Evolutionary conservation across 2,113 vertebrate genomes (phyloP).

Genomic region (Hippocampus guttulatus): DNA sequence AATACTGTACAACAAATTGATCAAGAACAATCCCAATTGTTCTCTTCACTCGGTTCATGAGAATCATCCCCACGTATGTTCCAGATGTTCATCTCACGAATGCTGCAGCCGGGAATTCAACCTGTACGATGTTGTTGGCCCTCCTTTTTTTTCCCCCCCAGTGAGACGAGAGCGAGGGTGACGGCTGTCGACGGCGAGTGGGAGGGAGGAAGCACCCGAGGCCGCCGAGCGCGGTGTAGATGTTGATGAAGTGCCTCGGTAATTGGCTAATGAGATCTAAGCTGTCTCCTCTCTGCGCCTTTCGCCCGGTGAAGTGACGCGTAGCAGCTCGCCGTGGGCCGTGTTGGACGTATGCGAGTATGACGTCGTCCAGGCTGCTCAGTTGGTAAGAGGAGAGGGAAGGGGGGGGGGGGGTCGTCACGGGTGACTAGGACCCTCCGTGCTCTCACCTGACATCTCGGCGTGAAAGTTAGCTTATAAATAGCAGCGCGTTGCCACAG

Average conservation of each 20-base stretch:
- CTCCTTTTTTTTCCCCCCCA: neutral
- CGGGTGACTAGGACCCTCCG: conserved; percentile 11
- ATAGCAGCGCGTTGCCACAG: conserved; percentile 16
- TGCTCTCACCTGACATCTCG: conserved; percentile 30
- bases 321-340: conserved; percentile 48
- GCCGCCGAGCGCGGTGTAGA: conserved; percentile 45
- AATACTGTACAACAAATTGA: too few species aligned
- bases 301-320: conserved; percentile 56
- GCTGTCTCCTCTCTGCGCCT: conserved; percentile 34
- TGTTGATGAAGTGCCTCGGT: conserved; percentile 53
- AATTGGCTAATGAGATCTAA: conserved; percentile 56
- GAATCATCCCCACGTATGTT: neutral
- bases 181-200: conserved; percentile 42
- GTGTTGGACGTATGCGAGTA: conserved; percentile 1
- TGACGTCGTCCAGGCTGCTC: conserved; percentile 18
- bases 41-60: neutral
- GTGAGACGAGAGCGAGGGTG: conserved; percentile 33
- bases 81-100: neutral
- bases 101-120: neutral
- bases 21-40: too few species aligned
- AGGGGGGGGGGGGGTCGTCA: neutral
- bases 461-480: conserved; percentile 36
- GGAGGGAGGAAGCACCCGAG: conserved; percentile 28
- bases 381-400: conserved; percentile 10
- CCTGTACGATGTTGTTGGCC: neutral